Base-by-base conservation (phyloP, 2,797 vertebrate species). In the Leptoclinus maculatus region DNA sequence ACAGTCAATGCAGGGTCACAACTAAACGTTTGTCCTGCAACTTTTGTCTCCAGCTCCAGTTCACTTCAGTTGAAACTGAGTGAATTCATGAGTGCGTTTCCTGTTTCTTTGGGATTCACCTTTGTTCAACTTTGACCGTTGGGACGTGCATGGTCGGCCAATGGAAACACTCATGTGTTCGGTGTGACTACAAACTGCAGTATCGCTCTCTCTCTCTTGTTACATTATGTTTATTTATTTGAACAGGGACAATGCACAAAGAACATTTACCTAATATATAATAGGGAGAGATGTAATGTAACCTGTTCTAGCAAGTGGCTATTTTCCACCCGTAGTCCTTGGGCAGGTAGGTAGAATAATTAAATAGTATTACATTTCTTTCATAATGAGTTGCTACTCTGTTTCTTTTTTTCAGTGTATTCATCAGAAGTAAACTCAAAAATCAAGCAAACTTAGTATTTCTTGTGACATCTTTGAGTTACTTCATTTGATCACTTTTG, bases 151-250 rank as follows among this genome's bases (percentile, higher is more conserved):
- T 41, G 45, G 23, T 47, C 0, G 0, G 32, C 75, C 25, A 56
- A 34, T 12, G 16, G 25, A 72, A 72, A 81, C 74, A 63, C 63
- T 63, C 19, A 32, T 19, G 47, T 43, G 38, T 57, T n/a, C 2
- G 5, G 0, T 34, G 39, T 12, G 29, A 16, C 10, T 21, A 53
- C 49, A 36, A 65, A 39, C 29, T n/a, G 53, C 25, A 60, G 60
- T 13, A 5, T 21, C 5, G 2, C 43, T 29, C 49, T n/a, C 47
- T 51, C 45, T 21, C 43, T 45, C 43, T 21, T 49, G 19, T 21
- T 27, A 16, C 7, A 13, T 16, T 54, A 13, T 27, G 23, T 54
- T 54, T 54, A 23, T 25, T 54, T 54, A n/a, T n/a, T 49, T 49
- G 21, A 49, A 49, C 45, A 49, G 47, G 47, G 21, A 7, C 47